A percentile compares a stretch with the other conserved stretches of the same genome.
Evolutionary conservation across 2,113 vertebrate genomes (phyloP).

Genomic region (Theristicus caerulescens): DNA sequence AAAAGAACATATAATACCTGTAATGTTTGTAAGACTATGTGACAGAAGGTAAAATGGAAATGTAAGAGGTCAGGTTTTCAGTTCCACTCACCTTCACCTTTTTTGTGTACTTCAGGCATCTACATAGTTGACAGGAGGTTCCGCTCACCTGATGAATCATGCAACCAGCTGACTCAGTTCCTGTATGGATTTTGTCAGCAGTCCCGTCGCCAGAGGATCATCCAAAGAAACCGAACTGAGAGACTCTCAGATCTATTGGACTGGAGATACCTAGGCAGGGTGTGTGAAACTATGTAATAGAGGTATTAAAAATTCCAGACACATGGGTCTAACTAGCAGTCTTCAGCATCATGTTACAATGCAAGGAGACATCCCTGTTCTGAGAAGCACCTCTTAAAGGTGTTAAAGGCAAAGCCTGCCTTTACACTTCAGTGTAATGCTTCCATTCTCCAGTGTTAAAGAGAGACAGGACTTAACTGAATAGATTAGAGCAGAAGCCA

Average conservation of each 20-base stretch:
- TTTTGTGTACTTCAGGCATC: constrained; percentile 78
- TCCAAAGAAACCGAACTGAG: constrained; percentile 94
- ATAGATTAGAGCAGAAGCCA: neutral
- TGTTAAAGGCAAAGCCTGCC: neutral
- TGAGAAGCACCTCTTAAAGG: neutral
- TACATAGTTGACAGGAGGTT: constrained; percentile 95
- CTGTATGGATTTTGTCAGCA: constrained; percentile 94
- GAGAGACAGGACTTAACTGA: neutral
- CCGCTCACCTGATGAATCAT: constrained; percentile 89
- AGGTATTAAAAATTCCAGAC: neutral
- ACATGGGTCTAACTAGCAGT: neutral
- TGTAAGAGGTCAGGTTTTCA: neutral
- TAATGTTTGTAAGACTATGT: neutral
- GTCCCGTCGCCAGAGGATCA: constrained; percentile 92
- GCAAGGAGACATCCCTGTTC: neutral
- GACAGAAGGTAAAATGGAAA: neutral
- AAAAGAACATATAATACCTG: neutral
- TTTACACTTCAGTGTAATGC: neutral
- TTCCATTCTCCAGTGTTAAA: neutral
- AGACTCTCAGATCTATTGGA: constrained; percentile 93
- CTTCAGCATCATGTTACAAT: neutral
- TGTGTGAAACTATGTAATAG: constrained; percentile 56
- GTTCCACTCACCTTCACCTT: neutral
- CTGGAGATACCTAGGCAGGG: constrained; percentile 93
- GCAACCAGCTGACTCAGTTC: constrained; percentile 95